Conservation (phyloP, 2,888 invertebrate species). For the Carpatolechia fugitivella region DNA sequence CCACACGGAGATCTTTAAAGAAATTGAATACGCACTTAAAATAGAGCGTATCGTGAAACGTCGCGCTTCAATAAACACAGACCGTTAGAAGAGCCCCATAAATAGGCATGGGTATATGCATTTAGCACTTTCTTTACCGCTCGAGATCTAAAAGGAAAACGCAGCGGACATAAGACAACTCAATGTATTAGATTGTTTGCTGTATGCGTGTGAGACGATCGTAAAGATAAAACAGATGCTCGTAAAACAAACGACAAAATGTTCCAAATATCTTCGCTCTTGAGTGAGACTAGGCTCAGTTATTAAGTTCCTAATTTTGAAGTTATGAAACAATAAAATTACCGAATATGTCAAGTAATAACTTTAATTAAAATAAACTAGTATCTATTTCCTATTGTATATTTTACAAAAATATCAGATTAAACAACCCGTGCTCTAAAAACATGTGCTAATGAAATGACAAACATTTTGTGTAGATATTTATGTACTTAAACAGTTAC, state of each 20-base stretch:
- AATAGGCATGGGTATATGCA: background rate
- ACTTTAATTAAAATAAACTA: constrained; percentile 51
- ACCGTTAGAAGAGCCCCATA: constrained; percentile 1
- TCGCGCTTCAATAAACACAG: constrained; percentile 5
- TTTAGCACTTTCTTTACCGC: constrained; percentile 6
- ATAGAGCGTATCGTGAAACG: constrained; percentile 7
- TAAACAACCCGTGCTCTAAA: constrained; percentile 36
- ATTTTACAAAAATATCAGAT: constrained; percentile 48
- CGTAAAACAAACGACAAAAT: background rate
- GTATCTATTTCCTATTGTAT: constrained; percentile 24
- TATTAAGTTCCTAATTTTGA: no score
- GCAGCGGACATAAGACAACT: background rate
- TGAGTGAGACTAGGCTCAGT: no score
- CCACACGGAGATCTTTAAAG: background rate
- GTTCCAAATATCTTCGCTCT: background rate
- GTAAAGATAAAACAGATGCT: background rate
- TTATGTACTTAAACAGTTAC: background rate
- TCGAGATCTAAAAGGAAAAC: background rate
- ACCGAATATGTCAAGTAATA: constrained; percentile 38
- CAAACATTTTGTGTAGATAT: background rate
- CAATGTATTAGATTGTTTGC: background rate
- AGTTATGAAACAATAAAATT: constrained; percentile 23
- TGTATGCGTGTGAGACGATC: background rate
- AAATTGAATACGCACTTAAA: constrained; percentile 24
- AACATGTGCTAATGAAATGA: constrained; percentile 13